A percentile compares a stretch with the other conserved stretches of the same genome.
Conservation (phyloP, 2,113 vertebrate species). For the Myotis lucifugus region DNA sequence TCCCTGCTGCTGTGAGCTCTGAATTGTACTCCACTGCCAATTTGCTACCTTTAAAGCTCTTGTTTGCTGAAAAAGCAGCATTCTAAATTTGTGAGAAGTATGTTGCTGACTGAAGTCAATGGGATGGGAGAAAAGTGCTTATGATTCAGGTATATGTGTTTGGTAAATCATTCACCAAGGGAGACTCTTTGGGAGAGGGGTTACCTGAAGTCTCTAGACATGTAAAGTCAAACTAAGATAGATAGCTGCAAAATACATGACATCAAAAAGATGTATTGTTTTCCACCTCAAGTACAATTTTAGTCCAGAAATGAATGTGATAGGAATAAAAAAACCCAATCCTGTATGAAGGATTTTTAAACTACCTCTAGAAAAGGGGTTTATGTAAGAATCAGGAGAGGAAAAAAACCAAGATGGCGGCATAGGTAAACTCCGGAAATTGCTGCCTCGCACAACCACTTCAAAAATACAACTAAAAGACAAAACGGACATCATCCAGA, state of each 20-base stretch:
- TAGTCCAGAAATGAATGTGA: conserved; percentile 25
- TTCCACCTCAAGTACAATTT: conserved; percentile 35
- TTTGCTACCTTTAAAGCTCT: not conserved
- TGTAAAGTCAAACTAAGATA: conserved; percentile 13
- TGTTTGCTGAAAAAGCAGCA: not conserved
- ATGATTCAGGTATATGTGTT: conserved; percentile 4
- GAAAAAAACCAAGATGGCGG: too few species aligned
- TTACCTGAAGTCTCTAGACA: conserved; percentile 1
- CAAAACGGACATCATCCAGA: too few species aligned
- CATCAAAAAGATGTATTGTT: not conserved
- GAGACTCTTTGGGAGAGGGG: not conserved
- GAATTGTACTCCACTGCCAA: not conserved
- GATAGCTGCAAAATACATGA: not conserved
- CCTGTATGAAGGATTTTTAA: conserved; percentile 1
- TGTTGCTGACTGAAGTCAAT: conserved; percentile 11
- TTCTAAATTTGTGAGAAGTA: not conserved
- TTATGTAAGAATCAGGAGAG: not conserved
- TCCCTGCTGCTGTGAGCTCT: not conserved
- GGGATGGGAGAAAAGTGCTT: not conserved
- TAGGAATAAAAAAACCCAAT: not conserved
- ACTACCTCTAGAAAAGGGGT: not conserved
- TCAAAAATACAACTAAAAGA: too few species aligned
- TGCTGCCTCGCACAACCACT: too few species aligned
- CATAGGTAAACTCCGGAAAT: too few species aligned
- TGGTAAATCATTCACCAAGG: not conserved